phyloP scores from a whole-genome alignment of 2,888 invertebrate species.

The Nyleta sp. region DNA sequence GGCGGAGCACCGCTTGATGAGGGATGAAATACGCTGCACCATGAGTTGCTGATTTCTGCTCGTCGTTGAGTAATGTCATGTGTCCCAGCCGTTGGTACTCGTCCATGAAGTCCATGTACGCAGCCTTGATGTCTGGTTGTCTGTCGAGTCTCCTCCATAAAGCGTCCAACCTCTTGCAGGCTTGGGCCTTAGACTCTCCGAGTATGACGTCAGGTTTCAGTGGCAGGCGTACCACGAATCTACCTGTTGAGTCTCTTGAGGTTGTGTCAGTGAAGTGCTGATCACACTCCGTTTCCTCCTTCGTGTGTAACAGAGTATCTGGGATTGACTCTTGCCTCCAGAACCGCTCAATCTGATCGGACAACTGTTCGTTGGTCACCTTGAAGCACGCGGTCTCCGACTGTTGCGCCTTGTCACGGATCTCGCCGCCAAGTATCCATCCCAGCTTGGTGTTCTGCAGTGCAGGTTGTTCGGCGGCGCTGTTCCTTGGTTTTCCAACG shows the following conservation, averaged over 20 bases:
- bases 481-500: conserved; percentile 1
- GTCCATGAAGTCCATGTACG: conserved; percentile 48
- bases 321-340: conserved; percentile 31
- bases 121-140: conserved; percentile 17
- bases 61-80: conserved; percentile 23
- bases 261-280: conserved; percentile 27
- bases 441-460: conserved; percentile 15
- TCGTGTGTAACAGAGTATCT: conserved; percentile 19
- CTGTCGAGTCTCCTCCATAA: conserved; percentile 6
- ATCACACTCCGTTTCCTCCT: conserved; percentile 47
- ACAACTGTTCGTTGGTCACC: conserved; percentile 1
- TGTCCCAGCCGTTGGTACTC: conserved; percentile 46
- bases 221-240: conserved; percentile 61
- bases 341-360: conserved; percentile 22
- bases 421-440: not conserved
- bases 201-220: conserved; percentile 18
- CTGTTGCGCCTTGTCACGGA: not conserved
- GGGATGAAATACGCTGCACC: not conserved
- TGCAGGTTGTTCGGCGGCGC: conserved; percentile 7
- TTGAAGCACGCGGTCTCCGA: conserved; percentile 2
- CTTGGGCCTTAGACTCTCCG: conserved; percentile 9
- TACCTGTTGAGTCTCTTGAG: conserved; percentile 26
- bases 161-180: not conserved
- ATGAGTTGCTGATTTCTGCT: not conserved
- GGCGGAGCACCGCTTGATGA: conserved; percentile 1